Conservation (phyloP, 2,113 vertebrate genomes). For the Mustelus asterias region DNA sequence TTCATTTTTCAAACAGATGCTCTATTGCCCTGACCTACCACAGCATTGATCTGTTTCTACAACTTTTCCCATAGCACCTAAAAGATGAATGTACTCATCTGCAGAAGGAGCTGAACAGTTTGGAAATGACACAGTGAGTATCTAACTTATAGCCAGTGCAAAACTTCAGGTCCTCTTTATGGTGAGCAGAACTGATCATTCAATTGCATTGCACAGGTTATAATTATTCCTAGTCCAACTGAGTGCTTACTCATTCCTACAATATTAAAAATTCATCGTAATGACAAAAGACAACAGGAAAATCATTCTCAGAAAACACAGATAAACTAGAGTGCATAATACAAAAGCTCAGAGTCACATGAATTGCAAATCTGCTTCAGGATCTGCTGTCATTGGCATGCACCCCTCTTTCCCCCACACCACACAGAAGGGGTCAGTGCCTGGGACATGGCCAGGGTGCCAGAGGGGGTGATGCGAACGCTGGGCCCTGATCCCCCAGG, state of each 20-base stretch:
- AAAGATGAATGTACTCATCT: slow-evolving; percentile 6
- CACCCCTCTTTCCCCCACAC: too few species aligned
- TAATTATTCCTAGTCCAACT: background rate
- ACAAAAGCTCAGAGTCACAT: background rate
- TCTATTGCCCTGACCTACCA: background rate
- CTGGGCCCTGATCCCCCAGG: too few species aligned
- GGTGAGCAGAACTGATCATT: background rate
- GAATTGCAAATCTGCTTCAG: background rate
- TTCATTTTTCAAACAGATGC: background rate
- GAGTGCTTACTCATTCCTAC: background rate
- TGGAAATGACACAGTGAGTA: slow-evolving; percentile 15
- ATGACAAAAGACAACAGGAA: background rate
- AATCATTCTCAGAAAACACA: background rate
- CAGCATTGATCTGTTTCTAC: background rate
- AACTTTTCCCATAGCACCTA: background rate
- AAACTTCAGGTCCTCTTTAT: background rate
- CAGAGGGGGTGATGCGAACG: too few species aligned
- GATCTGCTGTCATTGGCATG: too few species aligned
- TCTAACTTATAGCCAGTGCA: background rate
- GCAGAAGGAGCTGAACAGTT: background rate
- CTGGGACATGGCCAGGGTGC: too few species aligned
- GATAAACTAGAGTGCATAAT: background rate
- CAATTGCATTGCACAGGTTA: background rate
- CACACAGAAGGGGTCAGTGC: too few species aligned
- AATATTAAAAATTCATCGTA: background rate